Conservation (phyloP, 2,113 vertebrate species). For the Halichoeres trimaculatus region DNA sequence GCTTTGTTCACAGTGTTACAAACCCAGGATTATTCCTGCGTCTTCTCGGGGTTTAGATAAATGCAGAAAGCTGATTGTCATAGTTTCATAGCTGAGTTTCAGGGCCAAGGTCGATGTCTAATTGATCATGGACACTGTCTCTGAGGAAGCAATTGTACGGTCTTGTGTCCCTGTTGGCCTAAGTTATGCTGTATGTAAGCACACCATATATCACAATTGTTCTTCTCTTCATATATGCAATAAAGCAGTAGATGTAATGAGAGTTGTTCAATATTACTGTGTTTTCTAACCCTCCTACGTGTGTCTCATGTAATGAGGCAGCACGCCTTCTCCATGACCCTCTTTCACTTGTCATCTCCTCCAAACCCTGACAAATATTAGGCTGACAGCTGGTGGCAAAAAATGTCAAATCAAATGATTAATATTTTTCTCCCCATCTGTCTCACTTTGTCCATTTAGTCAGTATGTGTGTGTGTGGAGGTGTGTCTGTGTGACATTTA, state of each 20-base stretch:
- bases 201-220: neutral
- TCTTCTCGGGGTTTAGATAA: neutral
- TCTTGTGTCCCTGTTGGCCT: conserved; percentile 6
- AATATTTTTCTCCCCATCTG: conserved; percentile 53
- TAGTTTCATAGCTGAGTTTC: neutral
- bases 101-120: conserved; percentile 5
- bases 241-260: neutral
- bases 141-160: conserved; percentile 8
- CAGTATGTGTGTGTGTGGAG: neutral
- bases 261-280: neutral
- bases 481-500: neutral
- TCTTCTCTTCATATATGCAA: neutral
- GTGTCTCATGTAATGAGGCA: conserved; percentile 46
- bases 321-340: conserved; percentile 35
- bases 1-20: conserved; percentile 10
- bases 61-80: conserved; percentile 9
- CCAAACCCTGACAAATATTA: conserved; percentile 52
- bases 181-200: neutral
- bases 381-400: conserved; percentile 63
- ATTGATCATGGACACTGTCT: conserved; percentile 26
- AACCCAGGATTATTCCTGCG: neutral
- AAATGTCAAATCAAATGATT: conserved; percentile 68
- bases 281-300: conserved; percentile 8
- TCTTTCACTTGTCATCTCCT: conserved; percentile 50
- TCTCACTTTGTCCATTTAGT: conserved; percentile 43